Evolutionary conservation across 1,140 invertebrate genomes (phyloP).

Genomic region (Zelostemma sp.): DNA sequence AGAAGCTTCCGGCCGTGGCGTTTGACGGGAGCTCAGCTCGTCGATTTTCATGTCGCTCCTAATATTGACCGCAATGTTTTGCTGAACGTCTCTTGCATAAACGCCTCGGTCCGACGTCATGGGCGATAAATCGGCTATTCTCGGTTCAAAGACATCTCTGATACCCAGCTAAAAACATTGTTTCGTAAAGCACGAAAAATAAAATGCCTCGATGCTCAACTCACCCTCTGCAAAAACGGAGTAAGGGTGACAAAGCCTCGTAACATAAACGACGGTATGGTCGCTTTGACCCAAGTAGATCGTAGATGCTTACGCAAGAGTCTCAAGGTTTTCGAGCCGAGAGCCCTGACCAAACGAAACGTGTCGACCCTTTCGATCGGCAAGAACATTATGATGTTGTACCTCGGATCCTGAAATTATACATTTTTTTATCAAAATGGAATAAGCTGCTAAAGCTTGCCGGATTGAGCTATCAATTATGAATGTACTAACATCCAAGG

Average conservation of each 20-base stretch:
- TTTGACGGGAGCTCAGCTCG: conserved; percentile 58
- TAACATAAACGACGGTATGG: conserved; percentile 82
- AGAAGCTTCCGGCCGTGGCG: conserved; percentile 37
- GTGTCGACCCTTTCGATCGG: conserved; percentile 66
- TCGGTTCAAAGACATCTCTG: conserved; percentile 81
- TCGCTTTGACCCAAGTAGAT: conserved; percentile 78
- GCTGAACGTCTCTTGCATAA: conserved; percentile 85
- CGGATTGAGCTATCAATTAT: too few relatives aligned
- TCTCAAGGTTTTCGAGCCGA: conserved; percentile 71
- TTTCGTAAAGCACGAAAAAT: not conserved
- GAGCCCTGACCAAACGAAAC: conserved; percentile 59
- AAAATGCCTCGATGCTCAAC: conserved; percentile 25
- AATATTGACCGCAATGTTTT: conserved; percentile 84
- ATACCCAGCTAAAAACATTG: conserved; percentile 76
- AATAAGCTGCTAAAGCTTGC: too few relatives aligned
- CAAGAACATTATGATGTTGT: conserved; percentile 69
- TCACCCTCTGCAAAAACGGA: conserved; percentile 82
- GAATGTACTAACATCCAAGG: conserved; percentile 78
- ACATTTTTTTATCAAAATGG: not conserved
- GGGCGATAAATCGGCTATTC: conserved; percentile 78
- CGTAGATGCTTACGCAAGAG: conserved; percentile 76
- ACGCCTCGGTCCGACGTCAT: conserved; percentile 81
- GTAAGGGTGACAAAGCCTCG: conserved; percentile 83
- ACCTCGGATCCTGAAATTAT: conserved; percentile 69
- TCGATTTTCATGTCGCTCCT: conserved; percentile 77